Conservation (phyloP, 2,797 vertebrate genomes). For the Momotus momota region DNA sequence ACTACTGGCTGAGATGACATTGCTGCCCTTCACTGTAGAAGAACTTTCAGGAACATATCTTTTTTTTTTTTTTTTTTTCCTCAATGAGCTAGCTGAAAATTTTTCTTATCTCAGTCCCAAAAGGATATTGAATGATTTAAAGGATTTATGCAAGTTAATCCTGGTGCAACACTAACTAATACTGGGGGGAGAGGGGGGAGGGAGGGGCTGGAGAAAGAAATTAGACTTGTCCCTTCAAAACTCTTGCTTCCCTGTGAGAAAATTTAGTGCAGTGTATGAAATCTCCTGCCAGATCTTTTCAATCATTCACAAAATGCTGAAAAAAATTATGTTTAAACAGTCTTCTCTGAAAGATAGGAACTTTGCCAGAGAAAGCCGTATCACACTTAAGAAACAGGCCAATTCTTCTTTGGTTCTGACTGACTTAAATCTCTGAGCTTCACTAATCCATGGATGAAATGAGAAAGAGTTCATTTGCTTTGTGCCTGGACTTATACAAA, state of each 20-base stretch:
- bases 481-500: not conserved
- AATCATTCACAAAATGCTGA: not conserved
- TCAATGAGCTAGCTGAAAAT: not conserved
- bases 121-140: not conserved
- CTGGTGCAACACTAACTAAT: not conserved
- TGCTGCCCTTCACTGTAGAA: not conserved
- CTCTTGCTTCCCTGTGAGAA: not conserved
- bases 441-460: not conserved
- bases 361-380: not conserved
- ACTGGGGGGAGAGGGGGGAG: fast-evolving
- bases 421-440: not conserved
- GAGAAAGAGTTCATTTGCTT: not conserved
- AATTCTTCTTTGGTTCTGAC: not conserved
- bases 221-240: not conserved
- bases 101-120: not conserved
- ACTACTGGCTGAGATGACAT: not conserved
- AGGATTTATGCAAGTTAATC: constrained; percentile 15
- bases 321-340: not conserved
- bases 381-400: not conserved
- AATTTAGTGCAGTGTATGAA: not conserved
- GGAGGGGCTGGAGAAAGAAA: not conserved
- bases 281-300: not conserved
- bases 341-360: not conserved
- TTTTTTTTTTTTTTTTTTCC: not conserved
- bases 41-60: not conserved